Conservation (phyloP, 2,797 vertebrate species). For the Petrocephalus sullivani region DNA sequence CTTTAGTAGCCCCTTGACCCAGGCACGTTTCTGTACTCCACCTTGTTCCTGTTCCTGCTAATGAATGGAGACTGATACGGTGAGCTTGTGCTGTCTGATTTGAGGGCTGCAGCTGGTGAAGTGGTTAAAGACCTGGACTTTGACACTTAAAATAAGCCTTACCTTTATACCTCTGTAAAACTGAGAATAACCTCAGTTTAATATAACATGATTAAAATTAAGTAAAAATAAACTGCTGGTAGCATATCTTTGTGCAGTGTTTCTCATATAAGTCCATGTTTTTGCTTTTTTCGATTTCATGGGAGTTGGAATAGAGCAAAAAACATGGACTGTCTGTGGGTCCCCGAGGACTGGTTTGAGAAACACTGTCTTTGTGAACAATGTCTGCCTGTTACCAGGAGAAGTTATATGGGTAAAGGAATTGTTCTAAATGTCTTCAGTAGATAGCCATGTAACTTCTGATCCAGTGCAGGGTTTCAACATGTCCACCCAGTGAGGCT, state of each 20-base stretch:
- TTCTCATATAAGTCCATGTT: too few relatives aligned
- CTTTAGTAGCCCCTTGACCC: neutral
- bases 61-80: neutral
- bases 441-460: neutral
- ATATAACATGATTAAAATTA: neutral
- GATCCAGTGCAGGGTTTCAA: neutral
- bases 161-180: neutral
- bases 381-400: neutral
- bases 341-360: too few relatives aligned
- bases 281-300: too few relatives aligned
- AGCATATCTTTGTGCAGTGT: neutral
- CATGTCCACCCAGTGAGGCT: neutral
- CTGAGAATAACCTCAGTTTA: neutral
- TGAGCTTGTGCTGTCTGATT: neutral
- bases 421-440: neutral
- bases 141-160: neutral
- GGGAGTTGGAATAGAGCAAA: too few relatives aligned
- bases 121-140: neutral
- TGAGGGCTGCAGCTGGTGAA: neutral
- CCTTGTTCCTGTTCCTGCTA: neutral
- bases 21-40: neutral
- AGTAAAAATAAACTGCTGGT: neutral
- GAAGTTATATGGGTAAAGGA: neutral
- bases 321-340: too few relatives aligned
- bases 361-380: too few relatives aligned